Evolutionary conservation across 2,888 invertebrate genomes (phyloP).

Genomic region (Lasioglossum leucozonium): DNA sequence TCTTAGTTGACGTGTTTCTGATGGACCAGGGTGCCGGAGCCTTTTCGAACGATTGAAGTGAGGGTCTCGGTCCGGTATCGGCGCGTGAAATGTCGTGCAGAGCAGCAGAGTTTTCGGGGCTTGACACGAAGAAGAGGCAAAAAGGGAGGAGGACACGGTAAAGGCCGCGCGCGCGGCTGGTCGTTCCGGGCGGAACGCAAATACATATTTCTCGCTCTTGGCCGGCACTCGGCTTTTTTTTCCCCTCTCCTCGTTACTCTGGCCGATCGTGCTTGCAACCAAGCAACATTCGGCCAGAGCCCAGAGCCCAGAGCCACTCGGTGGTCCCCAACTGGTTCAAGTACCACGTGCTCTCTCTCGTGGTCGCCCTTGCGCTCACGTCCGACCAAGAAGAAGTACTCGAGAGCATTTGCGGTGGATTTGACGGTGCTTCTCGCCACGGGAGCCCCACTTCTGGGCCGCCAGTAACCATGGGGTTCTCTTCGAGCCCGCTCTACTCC

Average conservation of each 20-base stretch:
- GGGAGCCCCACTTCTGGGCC: conserved; percentile 78
- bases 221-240: conserved; percentile 46
- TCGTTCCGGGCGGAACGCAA: conserved; percentile 25
- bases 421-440: conserved; percentile 82
- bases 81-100: conserved; percentile 24
- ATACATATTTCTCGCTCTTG: conserved; percentile 56
- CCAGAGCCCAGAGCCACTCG: conserved; percentile 68
- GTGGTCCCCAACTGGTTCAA: conserved; percentile 84
- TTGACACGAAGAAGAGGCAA: conserved; percentile 20
- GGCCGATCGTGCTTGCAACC: conserved; percentile 70
- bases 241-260: conserved; percentile 57
- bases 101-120: neutral
- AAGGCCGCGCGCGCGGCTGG: conserved; percentile 3
- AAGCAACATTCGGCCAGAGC: conserved; percentile 73
- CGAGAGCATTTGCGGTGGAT: conserved; percentile 84
- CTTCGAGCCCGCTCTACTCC: conserved; percentile 32
- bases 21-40: neutral
- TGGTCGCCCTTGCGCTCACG: conserved; percentile 83
- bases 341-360: conserved; percentile 81
- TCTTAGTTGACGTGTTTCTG: neutral
- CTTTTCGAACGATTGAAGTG: neutral
- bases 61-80: neutral
- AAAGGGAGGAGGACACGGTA: neutral
- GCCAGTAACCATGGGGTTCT: conserved; percentile 77
- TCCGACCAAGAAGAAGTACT: conserved; percentile 83